Evolutionary conservation across 2,888 invertebrate genomes (phyloP), one percentile per base, ranked within the genome.

Genomic region (Pharmacophagus antenor): DNA sequence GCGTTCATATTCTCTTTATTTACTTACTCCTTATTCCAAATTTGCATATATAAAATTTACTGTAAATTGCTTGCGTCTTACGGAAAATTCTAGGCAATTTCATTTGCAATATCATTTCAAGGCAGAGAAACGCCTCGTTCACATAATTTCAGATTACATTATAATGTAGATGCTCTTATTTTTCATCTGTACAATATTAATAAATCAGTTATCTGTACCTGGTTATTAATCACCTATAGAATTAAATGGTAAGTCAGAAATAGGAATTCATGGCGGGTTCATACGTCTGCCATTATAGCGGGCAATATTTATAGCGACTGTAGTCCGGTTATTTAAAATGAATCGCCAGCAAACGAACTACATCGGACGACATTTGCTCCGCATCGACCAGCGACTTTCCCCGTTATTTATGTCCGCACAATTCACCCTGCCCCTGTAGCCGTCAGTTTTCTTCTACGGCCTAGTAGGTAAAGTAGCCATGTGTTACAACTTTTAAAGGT

Each of bases 381-480:
- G 49, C 42, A 25, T 25, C 37, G 50, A 23, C 58, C 53, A 56
- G 69, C 68, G 64, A 74, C 81, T 80, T 80, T 80, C 80, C 65
- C 65, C 61, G 67, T 70, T 74, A 73, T 70, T 67, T 68, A 70
- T 77, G 74, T 72, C 74, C 64, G 68, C 61, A 73, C 72, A 72
- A 77, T 77, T 75, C 70, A 71, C 67, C 62, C 62, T 70, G 71
- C 74, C 76, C 72, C 73, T 71, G 69, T 63, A 66, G 68, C 59
- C 50, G 57, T 57, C 62, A 53, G 48, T 58, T 77, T 77, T 75
- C 71, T 65, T 67, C 64, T 58, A 56, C 47, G 10, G 48, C 56
- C 60, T 58, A 59, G 53, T 46, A 17, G 41, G 23, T 60, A 42
- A 58, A 31, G 49, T 54, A 50, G 50, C 53, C 58, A 58, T 55